Evolutionary conservation across 2,113 vertebrate species (phyloP).

Genomic region (Okapia johnstoni): DNA sequence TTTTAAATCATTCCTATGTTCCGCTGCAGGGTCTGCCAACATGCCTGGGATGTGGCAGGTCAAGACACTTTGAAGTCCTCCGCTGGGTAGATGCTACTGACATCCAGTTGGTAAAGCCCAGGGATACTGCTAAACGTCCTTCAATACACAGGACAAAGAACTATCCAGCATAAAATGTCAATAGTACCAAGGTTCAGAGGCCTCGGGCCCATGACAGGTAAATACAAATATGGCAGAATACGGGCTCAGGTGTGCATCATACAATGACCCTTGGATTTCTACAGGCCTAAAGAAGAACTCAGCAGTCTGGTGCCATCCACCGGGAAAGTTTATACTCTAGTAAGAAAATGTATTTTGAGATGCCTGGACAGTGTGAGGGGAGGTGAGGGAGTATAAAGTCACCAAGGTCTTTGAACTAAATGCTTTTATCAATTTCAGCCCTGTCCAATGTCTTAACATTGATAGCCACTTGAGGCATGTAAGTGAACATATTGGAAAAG

Average conservation of each 20-base stretch:
- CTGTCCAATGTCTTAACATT: neutral
- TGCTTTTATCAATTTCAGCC: neutral
- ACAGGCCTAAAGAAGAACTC: no score
- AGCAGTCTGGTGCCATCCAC: neutral
- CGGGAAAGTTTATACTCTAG: neutral
- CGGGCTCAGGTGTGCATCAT: no score
- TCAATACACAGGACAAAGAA: neutral
- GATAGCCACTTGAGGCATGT: neutral
- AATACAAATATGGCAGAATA: no score
- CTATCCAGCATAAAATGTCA: neutral
- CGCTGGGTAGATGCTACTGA: no score
- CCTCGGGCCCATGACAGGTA: accelerated
- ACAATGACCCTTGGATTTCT: accelerated
- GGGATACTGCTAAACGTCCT: neutral
- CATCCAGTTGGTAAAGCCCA: neutral
- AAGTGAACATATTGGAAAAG: accelerated
- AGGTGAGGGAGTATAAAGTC: neutral
- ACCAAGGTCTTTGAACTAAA: neutral
- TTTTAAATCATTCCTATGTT: accelerated
- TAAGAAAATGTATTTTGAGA: no score
- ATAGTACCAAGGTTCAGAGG: accelerated
- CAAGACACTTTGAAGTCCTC: no score
- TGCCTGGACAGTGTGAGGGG: no score
- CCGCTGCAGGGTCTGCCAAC: neutral
- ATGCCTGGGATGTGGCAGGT: no score